Percentiles rank a stretch among this genome's conserved stretches.
These are phyloP conservation scores for Brachyptera putata DNA, from an alignment of 2,888 invertebrate species.

Conservation along the genomic window DNA sequence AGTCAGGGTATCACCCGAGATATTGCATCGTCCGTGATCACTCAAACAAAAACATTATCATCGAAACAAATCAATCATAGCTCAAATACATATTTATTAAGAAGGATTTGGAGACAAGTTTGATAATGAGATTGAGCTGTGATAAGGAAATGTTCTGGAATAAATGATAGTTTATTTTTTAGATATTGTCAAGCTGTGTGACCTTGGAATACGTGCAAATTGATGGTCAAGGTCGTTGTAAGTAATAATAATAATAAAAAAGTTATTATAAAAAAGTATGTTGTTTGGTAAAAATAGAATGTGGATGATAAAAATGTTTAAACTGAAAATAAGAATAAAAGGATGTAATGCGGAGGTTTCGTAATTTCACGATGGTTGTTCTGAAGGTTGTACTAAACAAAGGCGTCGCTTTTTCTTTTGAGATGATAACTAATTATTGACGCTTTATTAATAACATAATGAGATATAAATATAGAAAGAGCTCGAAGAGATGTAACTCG, in stretches of 20 bases:
- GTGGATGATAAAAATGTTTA: background rate
- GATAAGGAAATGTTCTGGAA: no score
- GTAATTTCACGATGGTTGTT: background rate
- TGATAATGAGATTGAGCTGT: no score
- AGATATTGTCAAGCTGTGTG: background rate
- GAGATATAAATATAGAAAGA: no score
- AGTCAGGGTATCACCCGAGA: background rate
- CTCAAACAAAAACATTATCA: background rate
- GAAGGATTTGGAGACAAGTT: no score
- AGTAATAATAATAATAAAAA: background rate
- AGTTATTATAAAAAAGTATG: background rate
- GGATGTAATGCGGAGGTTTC: background rate
- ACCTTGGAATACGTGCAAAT: background rate
- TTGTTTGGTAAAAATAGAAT: constrained; percentile 3
- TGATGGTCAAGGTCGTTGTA: constrained; percentile 7
- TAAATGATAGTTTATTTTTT: no score
- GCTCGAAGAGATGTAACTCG: no score
- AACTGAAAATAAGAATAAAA: background rate
- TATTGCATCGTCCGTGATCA: background rate
- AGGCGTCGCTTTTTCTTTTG: background rate
- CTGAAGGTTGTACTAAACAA: background rate
- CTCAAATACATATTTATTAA: no score
- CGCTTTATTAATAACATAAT: no score
- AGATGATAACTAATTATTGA: no score
- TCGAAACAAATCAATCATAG: no score